Evolutionary conservation across 2,888 invertebrate genomes (phyloP), one percentile per base, ranked within the genome.

Genomic region (Oscheius sp.): DNA sequence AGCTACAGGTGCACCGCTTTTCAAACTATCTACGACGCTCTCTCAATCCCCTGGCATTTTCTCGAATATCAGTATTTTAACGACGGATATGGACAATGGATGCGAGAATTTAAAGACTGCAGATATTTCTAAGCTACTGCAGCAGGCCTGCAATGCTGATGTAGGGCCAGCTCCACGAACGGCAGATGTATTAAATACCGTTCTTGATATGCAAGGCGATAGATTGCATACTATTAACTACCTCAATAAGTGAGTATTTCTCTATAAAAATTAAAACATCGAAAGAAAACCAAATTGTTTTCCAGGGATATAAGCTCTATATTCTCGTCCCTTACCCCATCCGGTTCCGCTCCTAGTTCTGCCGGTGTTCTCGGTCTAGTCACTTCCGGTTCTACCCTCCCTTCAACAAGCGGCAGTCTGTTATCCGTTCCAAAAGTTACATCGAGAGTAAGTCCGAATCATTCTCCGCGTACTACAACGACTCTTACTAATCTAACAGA

Each of bases 121-220:
- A 3, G 78, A 78, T 51, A 74, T 78, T 44, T 74, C 78, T 8
- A 74, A 74, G 36, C 30, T 77, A 20, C 24, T 76, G 4, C 70
- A 66, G 44, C 44, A 59, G 59, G 41, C 59, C 59, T 62, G 47
- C 32, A 56, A 22, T 49, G 54, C 38, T 33, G 62, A 62, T 17
- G 50, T 65, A 32, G 74, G 67, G 8, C 68, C 71, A 30, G 82
- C 82, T 26, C 85, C 85, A 1, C 72, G 84, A 47, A 85, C 85
- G 6, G 85, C 85, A 12, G 85, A 85, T 50, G 85, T 85, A 8
- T 72, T 85, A 36, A 82, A 85, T 68, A 80, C 81, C 1, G 83
- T 85, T 8, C 70, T 85, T 14, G 84, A 85, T 69, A 83, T 84
- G 78, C 78, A 85, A 63, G 44, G 44, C n/a, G 81, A 81, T 67